These are phyloP conservation scores for Agrotis segetum DNA, from an alignment of 2,888 invertebrate genomes.

Conservation along the genomic window DNA sequence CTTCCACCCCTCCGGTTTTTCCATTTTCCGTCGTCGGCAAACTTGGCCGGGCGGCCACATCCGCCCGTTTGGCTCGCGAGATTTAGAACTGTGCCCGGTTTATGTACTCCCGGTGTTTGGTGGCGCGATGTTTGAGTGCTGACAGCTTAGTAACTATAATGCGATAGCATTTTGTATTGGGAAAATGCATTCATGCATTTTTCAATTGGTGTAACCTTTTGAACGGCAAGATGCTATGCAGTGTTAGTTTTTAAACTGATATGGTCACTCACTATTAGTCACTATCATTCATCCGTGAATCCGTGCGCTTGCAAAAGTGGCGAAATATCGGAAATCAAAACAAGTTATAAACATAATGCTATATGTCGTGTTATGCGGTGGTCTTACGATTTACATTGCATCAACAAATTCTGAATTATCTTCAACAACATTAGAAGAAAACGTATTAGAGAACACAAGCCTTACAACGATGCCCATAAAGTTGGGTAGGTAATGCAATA, in stretches of 20 bases:
- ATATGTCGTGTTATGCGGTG: no score
- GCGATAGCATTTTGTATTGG: conserved; percentile 51
- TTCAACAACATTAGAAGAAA: background rate
- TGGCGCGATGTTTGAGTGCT: conserved; percentile 62
- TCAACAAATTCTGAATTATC: no score
- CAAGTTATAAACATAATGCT: no score
- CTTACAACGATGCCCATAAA: background rate
- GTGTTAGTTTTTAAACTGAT: background rate
- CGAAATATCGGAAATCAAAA: no score
- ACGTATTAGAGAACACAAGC: background rate
- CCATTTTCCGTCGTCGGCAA: conserved; percentile 83
- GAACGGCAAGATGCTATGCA: background rate
- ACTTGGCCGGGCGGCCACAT: conserved; percentile 78
- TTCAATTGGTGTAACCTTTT: conserved; percentile 13
- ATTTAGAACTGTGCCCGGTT: conserved; percentile 76
- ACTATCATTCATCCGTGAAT: no score
- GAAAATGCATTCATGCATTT: conserved; percentile 37
- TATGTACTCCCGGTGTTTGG: conserved; percentile 63
- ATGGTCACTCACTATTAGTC: no score
- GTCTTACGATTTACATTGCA: no score
- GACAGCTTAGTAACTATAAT: conserved; percentile 59
- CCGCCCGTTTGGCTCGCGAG: conserved; percentile 74
- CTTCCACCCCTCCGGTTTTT: conserved; percentile 75
- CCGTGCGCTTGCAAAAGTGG: no score
- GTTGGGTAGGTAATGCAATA: background rate